Evolutionary conservation across 2,797 vertebrate genomes (phyloP).

Genomic region (Perodicticus potto): DNA sequence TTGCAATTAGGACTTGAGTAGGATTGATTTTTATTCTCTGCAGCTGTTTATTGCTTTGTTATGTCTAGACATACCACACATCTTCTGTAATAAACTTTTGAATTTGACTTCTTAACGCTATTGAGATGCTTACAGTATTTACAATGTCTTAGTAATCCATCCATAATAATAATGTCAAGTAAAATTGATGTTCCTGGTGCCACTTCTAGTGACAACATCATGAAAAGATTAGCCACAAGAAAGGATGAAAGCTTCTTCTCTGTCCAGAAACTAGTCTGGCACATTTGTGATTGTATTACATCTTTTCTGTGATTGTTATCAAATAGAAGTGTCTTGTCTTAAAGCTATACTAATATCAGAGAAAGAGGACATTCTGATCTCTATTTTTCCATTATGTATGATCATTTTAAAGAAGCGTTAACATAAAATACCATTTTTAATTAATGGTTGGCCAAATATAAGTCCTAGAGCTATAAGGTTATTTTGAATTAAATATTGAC

Average conservation of each 20-base stretch:
- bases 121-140: conserved; percentile 78
- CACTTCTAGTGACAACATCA: conserved; percentile 63
- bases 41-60: conserved; percentile 74
- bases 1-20: conserved; percentile 78
- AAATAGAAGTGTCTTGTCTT: not conserved
- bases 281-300: not conserved
- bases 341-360: not conserved
- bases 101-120: conserved; percentile 70
- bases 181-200: conserved; percentile 63
- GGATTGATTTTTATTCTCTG: conserved; percentile 81
- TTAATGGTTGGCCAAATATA: conserved; percentile 12
- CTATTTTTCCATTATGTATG: conserved; percentile 8
- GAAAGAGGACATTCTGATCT: conserved; percentile 2
- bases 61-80: conserved; percentile 81
- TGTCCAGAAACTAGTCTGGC: conserved; percentile 44
- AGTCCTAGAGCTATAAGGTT: not conserved
- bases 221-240: conserved; percentile 75
- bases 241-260: conserved; percentile 39
- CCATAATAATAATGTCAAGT: conserved; percentile 75
- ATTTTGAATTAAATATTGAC: not conserved
- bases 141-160: conserved; percentile 65
- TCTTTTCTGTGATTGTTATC: not conserved
- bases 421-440: conserved; percentile 23
- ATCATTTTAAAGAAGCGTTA: not conserved
- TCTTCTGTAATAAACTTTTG: conserved; percentile 78